Conservation (phyloP, 2,888 invertebrate genomes). For the Habroteleia sp. region DNA sequence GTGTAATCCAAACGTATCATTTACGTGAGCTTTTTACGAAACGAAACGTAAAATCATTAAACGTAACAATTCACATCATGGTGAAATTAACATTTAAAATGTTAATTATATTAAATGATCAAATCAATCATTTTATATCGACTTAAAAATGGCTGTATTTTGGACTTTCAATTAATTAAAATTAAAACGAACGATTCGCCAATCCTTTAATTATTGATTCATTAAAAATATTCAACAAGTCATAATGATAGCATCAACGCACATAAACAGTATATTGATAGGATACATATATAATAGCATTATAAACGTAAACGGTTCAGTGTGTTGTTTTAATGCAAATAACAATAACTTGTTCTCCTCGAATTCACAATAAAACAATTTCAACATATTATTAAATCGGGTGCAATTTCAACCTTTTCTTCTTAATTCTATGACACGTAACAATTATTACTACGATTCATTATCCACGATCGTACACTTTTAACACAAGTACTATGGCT, state of each 20-base stretch:
- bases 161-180: too few species aligned
- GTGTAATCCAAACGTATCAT: slow-evolving; percentile 39
- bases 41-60: slow-evolving; percentile 36
- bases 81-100: slow-evolving; percentile 14
- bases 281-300: too few species aligned
- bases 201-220: not conserved
- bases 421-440: slow-evolving; percentile 48
- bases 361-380: slow-evolving; percentile 33
- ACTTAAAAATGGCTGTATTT: too few species aligned
- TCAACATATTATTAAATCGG: slow-evolving; percentile 43
- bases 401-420: slow-evolving; percentile 42
- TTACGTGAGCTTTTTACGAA: slow-evolving; percentile 43
- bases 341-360: slow-evolving; percentile 16
- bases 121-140: too few species aligned
- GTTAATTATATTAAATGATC: slow-evolving; percentile 8
- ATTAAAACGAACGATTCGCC: too few species aligned
- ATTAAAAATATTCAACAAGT: slow-evolving; percentile 6
- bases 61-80: slow-evolving; percentile 10
- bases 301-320: slow-evolving; percentile 6
- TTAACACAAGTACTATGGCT: slow-evolving; percentile 56
- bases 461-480: slow-evolving; percentile 60
- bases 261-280: too few species aligned
- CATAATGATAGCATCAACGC: too few species aligned
- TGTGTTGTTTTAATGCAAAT: slow-evolving; percentile 24
- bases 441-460: slow-evolving; percentile 62